phyloP scores from a whole-genome alignment of 1,140 invertebrate genomes.

The Paramacrobiotus metropolitanus region DNA sequence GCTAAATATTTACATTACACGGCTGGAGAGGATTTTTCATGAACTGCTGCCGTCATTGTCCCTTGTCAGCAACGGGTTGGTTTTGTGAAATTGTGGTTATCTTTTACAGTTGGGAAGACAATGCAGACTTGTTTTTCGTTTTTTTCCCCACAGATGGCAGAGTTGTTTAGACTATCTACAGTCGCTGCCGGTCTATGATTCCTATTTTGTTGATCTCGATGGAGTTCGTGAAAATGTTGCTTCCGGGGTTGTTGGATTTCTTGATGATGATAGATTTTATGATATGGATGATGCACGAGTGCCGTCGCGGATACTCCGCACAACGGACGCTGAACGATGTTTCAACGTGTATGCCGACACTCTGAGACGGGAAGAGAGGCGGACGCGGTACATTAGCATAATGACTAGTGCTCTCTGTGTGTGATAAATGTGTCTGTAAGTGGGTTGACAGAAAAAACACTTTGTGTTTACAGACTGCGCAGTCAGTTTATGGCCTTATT shows the following conservation, averaged over 20 bases:
- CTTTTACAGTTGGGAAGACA: background rate
- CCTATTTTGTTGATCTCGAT: conserved; percentile 2
- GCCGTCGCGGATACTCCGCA: conserved; percentile 69
- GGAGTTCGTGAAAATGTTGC: background rate
- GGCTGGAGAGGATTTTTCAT: background rate
- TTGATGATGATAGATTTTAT: conserved; percentile 6
- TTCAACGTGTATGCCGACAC: conserved; percentile 73
- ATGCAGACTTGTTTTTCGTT: background rate
- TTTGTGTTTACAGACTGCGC: conserved; percentile 28
- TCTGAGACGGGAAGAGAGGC: conserved; percentile 64
- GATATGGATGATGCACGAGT: conserved; percentile 33
- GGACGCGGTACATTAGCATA: conserved; percentile 72
- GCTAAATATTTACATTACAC: background rate
- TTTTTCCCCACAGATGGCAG: background rate
- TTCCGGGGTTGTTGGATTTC: background rate
- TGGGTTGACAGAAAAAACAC: no score
- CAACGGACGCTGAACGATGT: conserved; percentile 63
- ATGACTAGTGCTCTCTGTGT: no score
- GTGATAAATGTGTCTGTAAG: no score
- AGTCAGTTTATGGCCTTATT: conserved; percentile 74
- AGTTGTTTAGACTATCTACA: background rate
- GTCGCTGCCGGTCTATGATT: background rate
- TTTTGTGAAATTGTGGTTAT: background rate
- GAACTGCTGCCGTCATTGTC: background rate
- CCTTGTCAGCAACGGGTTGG: background rate